A percentile compares a stretch with the other conserved stretches of the same genome.
Conservation (phyloP, 2,113 vertebrate genomes). For the Cebidichthys violaceus region DNA sequence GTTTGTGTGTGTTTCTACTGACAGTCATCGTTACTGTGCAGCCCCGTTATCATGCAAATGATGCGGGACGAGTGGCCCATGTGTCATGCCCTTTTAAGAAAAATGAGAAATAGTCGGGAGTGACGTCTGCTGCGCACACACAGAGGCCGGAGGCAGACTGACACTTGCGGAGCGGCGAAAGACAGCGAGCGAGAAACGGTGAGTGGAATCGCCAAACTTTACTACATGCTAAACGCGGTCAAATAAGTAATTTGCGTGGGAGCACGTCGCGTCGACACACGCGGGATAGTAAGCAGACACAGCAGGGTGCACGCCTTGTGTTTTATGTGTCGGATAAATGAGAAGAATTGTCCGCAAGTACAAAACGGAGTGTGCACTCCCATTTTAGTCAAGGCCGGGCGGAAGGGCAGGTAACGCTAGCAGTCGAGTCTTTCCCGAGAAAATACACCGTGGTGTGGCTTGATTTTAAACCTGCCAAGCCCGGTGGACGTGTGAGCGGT, state of each 20-base stretch:
- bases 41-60: constrained; percentile 56
- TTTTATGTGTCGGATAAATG: constrained; percentile 15
- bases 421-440: constrained; percentile 32
- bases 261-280: neutral
- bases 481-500: neutral
- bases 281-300: neutral
- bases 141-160: constrained; percentile 71
- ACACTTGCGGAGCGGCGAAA: constrained; percentile 83
- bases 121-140: constrained; percentile 80
- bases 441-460: constrained; percentile 1
- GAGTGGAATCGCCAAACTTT: constrained; percentile 77
- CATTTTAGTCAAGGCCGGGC: constrained; percentile 80
- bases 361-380: constrained; percentile 69
- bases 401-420: constrained; percentile 81
- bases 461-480: neutral
- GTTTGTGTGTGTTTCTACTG: neutral
- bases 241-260: constrained; percentile 13
- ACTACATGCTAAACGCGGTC: constrained; percentile 40
- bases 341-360: constrained; percentile 62
- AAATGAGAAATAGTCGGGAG: constrained; percentile 68
- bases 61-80: constrained; percentile 29
- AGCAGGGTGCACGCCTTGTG: neutral
- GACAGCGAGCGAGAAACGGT: constrained; percentile 82
- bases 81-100: constrained; percentile 82
- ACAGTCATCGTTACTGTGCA: neutral